phyloP scores from a whole-genome alignment of 1,140 invertebrate species.

The Mactra quadrangularis region DNA sequence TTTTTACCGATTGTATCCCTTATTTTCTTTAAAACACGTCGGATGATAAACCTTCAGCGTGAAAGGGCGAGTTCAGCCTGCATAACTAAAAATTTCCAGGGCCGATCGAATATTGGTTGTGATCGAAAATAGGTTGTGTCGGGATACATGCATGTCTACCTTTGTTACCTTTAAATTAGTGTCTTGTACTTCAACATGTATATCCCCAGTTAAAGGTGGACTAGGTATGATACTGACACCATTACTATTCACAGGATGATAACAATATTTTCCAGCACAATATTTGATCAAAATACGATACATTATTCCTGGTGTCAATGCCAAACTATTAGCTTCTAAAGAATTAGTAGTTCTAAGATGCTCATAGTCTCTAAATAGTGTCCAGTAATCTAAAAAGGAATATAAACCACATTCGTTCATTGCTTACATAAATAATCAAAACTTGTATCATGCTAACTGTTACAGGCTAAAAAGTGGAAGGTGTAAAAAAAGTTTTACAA shows the following conservation, averaged over 20 bases:
- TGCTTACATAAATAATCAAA: too few relatives aligned
- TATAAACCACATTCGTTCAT: too few relatives aligned
- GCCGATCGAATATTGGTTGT: too few relatives aligned
- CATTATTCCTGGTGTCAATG: slow-evolving; percentile 27
- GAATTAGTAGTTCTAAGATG: neutral
- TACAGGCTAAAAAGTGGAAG: too few relatives aligned
- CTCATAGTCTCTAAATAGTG: slow-evolving; percentile 25
- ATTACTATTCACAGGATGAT: slow-evolving; percentile 50
- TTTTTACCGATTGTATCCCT: too few relatives aligned
- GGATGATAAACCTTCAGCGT: too few relatives aligned
- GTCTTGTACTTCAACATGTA: slow-evolving; percentile 12
- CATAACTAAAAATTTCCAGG: too few relatives aligned
- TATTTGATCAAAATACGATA: slow-evolving; percentile 54
- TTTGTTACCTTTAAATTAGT: neutral
- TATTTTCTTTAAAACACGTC: too few relatives aligned
- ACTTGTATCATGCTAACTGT: too few relatives aligned
- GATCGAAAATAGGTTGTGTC: too few relatives aligned
- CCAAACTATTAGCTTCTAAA: slow-evolving; percentile 9
- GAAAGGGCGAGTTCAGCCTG: too few relatives aligned
- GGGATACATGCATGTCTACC: neutral
- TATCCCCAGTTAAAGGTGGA: slow-evolving; percentile 33
- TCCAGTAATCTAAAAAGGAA: slow-evolving; percentile 49
- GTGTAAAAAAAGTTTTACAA: too few relatives aligned
- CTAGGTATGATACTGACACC: slow-evolving; percentile 54
- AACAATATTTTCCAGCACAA: slow-evolving; percentile 57